Evolutionary conservation across 2,113 vertebrate species (phyloP).

Genomic region (Erythrolamprus reginae): DNA sequence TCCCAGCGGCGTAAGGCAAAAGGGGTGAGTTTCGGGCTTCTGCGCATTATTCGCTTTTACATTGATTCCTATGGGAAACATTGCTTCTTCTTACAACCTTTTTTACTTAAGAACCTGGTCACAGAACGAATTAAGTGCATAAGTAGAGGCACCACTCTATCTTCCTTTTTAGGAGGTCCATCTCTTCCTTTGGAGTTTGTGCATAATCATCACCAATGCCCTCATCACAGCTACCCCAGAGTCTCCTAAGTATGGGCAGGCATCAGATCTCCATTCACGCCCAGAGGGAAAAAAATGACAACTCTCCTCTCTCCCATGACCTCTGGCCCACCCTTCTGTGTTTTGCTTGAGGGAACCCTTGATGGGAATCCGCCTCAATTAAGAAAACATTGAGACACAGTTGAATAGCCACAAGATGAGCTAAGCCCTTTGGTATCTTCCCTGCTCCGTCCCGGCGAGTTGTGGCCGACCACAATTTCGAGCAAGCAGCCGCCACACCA

Average conservation of each 20-base stretch:
- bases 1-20: too few relatives aligned
- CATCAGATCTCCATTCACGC: not conserved
- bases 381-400: conserved; percentile 8
- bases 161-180: not conserved
- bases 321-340: not conserved
- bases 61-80: too few relatives aligned
- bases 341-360: not conserved
- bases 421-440: not conserved
- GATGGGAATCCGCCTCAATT: not conserved
- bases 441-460: not conserved
- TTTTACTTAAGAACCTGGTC: too few relatives aligned
- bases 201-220: not conserved
- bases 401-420: conserved; percentile 7
- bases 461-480: conserved; percentile 21
- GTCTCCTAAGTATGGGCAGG: not conserved
- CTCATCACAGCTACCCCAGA: not conserved
- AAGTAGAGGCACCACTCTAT: too few relatives aligned
- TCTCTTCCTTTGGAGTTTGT: not conserved
- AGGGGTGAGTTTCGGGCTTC: too few relatives aligned
- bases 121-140: too few relatives aligned
- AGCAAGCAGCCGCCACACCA: conserved; percentile 1
- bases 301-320: not conserved
- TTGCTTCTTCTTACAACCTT: too few relatives aligned
- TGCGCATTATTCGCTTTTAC: too few relatives aligned
- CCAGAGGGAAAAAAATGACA: not conserved